These are phyloP conservation scores for Apocheima hispidaria DNA, from an alignment of 2,888 invertebrate genomes.

Conservation along the genomic window DNA sequence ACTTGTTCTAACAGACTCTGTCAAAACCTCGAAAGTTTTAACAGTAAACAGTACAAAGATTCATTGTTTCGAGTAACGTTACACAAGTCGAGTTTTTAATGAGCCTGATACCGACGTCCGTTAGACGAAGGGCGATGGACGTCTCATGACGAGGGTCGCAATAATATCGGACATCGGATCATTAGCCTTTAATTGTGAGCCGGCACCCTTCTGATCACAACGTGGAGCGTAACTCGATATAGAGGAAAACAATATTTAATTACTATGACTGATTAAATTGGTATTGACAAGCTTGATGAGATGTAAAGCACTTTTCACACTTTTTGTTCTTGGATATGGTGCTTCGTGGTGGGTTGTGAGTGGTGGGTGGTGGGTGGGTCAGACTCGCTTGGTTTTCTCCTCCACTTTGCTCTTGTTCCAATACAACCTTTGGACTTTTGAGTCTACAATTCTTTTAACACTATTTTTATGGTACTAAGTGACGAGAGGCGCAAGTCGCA, in stretches of 20 bases:
- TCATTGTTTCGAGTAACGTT: not conserved
- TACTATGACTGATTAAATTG: not conserved
- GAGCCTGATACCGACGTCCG: not conserved
- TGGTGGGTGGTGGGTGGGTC: no score
- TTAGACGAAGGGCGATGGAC: conserved; percentile 5
- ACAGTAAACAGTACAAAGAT: not conserved
- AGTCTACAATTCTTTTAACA: no score
- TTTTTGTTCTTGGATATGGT: not conserved
- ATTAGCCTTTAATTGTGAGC: conserved; percentile 14
- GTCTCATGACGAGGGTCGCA: conserved; percentile 10
- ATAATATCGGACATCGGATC: conserved; percentile 4
- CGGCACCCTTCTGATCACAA: not conserved
- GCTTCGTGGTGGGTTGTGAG: not conserved
- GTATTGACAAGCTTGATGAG: conserved; percentile 1
- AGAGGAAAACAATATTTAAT: conserved; percentile 6
- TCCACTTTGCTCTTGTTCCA: no score
- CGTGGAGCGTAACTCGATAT: not conserved
- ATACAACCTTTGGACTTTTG: no score
- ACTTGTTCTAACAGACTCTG: no score
- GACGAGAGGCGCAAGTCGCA: no score
- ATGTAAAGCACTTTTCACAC: not conserved
- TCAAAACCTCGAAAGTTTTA: no score
- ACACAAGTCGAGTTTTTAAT: conserved; percentile 16
- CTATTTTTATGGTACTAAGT: no score
- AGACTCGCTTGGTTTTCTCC: no score